Evolutionary conservation across 2,797 vertebrate species (phyloP), one percentile per base, ranked within the genome.

Genomic region (Gadopsis marmoratus): DNA sequence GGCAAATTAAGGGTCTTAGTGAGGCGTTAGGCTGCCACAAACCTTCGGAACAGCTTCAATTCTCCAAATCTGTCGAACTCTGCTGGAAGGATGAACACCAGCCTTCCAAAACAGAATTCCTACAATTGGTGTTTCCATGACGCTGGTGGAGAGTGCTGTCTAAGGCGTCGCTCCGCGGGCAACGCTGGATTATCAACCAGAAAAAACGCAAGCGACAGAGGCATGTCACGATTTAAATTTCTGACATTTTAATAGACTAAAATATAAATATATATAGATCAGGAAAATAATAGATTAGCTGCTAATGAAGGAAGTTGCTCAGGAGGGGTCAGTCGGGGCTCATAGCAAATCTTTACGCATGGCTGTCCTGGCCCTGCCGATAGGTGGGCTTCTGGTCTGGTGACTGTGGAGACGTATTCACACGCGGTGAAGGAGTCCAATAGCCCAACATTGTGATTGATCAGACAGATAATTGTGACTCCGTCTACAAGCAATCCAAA

Each of bases 241-340:
- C 39, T 41, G 12, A 41, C 21, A 43, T 16, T 21, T 11, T 43
- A 41, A 41, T 23, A 26, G 59, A 23, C 37, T n/a, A 23, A 61
- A 61, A 41, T 41, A 43, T 16, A 62, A 45, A 17, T 62, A 29
- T 45, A 45, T 45, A 45, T 62, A 23, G 21, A 43, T 45, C 39
- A 62, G 2, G 14, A 45, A 63, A 45, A 29, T 26, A 62, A 45
- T 7, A 43, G 26, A 62, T 17, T 39, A 39, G 23, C 12, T 62
- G 59, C 59, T 62, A 62, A 62, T 43, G 26, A 62, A 62, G 29
- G 45, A 21, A 62, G 17, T 43, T 26, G 59, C 59, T 43, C 39
- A 62, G 13, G 39, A 26, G 39, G 59, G 39, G 39, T 62, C 59
- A 43, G 29, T 61, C 23, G n/a, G 12, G n/a, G 11, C 12, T 12